These are phyloP conservation scores for Thomomys bottae DNA, from an alignment of 2,113 vertebrate species.

Conservation along the genomic window DNA sequence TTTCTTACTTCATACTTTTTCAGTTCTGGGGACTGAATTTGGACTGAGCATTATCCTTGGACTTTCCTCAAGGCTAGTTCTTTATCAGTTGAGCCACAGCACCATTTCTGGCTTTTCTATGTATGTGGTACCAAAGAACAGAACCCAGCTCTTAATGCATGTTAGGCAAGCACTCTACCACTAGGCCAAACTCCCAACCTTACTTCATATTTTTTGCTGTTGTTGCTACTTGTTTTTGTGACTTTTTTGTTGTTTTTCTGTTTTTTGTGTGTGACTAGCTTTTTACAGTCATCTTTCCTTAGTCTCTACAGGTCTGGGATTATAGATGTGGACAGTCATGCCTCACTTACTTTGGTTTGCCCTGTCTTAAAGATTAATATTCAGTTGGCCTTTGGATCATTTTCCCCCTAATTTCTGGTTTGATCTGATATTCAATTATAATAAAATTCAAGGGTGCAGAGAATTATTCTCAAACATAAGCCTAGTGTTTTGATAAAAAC, in stretches of 20 bases:
- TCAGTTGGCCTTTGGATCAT: background rate
- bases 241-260: background rate
- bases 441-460: background rate
- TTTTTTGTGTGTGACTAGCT: background rate
- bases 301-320: too few relatives aligned
- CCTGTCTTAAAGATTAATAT: background rate
- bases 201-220: background rate
- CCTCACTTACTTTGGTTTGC: background rate
- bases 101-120: too few relatives aligned
- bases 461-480: background rate
- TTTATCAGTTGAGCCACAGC: too few relatives aligned
- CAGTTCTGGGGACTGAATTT: too few relatives aligned
- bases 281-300: background rate
- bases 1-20: background rate
- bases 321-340: background rate
- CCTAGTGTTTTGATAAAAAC: constrained; percentile 20
- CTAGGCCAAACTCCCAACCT: too few relatives aligned
- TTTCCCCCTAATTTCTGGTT: constrained; percentile 7
- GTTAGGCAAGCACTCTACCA: too few relatives aligned
- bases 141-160: too few relatives aligned
- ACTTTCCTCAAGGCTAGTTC: too few relatives aligned
- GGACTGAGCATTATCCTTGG: too few relatives aligned
- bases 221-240: background rate
- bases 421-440: background rate
- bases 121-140: too few relatives aligned